Conservation (phyloP, 2,797 vertebrate genomes). For the Mareca strepera region DNA sequence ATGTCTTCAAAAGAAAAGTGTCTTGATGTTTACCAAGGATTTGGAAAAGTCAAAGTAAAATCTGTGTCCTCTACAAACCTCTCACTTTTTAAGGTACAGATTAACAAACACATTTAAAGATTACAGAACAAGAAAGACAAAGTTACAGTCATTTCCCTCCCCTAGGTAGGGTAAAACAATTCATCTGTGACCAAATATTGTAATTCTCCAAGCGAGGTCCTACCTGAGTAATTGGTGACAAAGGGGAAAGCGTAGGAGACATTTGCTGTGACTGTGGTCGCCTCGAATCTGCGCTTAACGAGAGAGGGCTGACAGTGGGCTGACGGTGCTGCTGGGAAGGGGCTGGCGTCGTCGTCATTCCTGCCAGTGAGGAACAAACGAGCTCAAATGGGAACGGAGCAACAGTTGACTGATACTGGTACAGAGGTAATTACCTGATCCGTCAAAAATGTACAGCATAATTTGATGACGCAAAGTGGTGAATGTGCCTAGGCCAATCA, state of each 20-base stretch:
- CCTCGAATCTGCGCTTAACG: conserved; percentile 86
- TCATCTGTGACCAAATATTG: rapidly evolving
- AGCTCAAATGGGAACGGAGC: background rate
- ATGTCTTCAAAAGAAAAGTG: rapidly evolving
- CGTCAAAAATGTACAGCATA: rapidly evolving
- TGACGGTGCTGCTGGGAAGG: conserved; percentile 85
- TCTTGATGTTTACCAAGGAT: rapidly evolving
- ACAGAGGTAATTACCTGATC: rapidly evolving
- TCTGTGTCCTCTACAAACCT: background rate
- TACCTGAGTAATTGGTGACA: conserved; percentile 91
- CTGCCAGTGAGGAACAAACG: conserved; percentile 57
- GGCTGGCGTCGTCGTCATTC: conserved; percentile 84
- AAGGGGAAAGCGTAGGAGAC: conserved; percentile 90
- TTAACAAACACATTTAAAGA: background rate
- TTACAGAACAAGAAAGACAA: background rate
- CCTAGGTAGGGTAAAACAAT: rapidly evolving
- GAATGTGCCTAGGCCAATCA: rapidly evolving
- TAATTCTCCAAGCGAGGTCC: rapidly evolving
- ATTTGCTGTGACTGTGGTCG: conserved; percentile 86
- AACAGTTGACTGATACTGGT: rapidly evolving
- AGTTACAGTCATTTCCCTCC: background rate
- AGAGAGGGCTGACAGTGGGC: conserved; percentile 84
- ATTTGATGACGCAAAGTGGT: rapidly evolving
- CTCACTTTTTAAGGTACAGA: background rate
- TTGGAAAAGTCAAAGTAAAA: background rate